Evolutionary conservation across 1,140 invertebrate species (phyloP), one percentile per base, ranked within the genome.

Genomic region (Orchestia grillus): DNA sequence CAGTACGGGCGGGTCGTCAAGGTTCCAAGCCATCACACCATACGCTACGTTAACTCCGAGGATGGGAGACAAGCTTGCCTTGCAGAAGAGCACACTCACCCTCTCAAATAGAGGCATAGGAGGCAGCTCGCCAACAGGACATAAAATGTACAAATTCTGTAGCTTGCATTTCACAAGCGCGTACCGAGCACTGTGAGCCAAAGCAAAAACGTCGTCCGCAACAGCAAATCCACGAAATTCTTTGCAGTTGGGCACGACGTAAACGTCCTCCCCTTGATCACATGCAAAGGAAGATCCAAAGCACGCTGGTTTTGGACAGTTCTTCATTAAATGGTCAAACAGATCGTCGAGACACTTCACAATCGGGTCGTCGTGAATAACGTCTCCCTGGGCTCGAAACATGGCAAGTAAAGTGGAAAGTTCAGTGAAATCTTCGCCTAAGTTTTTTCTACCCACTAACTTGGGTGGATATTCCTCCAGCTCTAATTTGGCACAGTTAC

Each of bases 161-260:
- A 94, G 44, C 40, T 94, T 94, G 36, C 92, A 44, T 45, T 94
- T 94, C 43, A 94, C 44, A 94, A 94, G 92, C 3, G 44, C 92
- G 47, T 94, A 44, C 8, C 44, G 92, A 44, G 43, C 44, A 94
- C 92, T 45, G 36, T 94, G 40, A 28, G 92, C 92, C 8, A 94
- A 19, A 40, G 44, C 44, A 45, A 94, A 94, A 42, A 94, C 92
- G 44, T 94, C 92, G 44, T 94, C 92, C 8, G 44, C 92, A 94
- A 94, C 92, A 45, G 44, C 92, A 94, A n/a, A 94, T 44, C 92
- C 92, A 94, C 92, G 92, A 47, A 94, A 94, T 8, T 94, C 92
- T n/a, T 45, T 94, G 36, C 92, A 94, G 16, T 47, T 94, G 15
- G 92, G 44, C 6, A 45, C 92, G 11, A 94, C 92, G 92, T 94